These are phyloP conservation scores for Synanthedon formicaeformis DNA, from an alignment of 2,888 invertebrate genomes.

Conservation along the genomic window DNA sequence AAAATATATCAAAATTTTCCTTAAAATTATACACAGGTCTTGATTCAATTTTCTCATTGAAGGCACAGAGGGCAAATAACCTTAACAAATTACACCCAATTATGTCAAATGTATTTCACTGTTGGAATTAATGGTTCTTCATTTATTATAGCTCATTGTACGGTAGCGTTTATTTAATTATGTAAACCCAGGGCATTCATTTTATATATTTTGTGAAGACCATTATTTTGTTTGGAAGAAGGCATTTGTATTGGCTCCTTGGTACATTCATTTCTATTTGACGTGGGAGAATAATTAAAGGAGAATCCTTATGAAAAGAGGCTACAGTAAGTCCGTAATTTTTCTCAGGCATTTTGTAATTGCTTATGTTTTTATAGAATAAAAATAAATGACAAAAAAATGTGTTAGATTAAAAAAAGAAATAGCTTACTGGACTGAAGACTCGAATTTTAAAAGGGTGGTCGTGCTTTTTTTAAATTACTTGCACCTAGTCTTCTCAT, in stretches of 20 bases:
- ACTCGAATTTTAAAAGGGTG: too few species aligned
- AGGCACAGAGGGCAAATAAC: neutral
- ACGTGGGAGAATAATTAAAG: too few species aligned
- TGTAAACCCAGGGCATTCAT: slow-evolving; percentile 8
- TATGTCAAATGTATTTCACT: neutral
- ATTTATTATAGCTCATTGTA: slow-evolving; percentile 9
- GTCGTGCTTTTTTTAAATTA: too few species aligned
- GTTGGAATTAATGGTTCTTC: slow-evolving; percentile 3
- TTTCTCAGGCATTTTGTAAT: too few species aligned
- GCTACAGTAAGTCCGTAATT: too few species aligned
- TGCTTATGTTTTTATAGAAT: too few species aligned
- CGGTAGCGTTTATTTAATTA: slow-evolving; percentile 11
- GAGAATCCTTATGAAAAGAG: too few species aligned
- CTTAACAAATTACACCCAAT: neutral
- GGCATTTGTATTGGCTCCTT: slow-evolving; percentile 2
- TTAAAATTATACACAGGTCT: neutral
- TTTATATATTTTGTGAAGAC: neutral
- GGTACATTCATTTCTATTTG: neutral
- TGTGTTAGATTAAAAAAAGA: too few species aligned
- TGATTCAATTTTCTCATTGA: neutral
- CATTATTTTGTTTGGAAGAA: slow-evolving; percentile 4
- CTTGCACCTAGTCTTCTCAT: too few species aligned
- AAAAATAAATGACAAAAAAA: too few species aligned
- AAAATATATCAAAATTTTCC: neutral
- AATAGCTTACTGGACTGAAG: too few species aligned